These are phyloP conservation scores for Peromyscus eremicus DNA, from an alignment of 2,797 vertebrate species.

Conservation along the genomic window DNA sequence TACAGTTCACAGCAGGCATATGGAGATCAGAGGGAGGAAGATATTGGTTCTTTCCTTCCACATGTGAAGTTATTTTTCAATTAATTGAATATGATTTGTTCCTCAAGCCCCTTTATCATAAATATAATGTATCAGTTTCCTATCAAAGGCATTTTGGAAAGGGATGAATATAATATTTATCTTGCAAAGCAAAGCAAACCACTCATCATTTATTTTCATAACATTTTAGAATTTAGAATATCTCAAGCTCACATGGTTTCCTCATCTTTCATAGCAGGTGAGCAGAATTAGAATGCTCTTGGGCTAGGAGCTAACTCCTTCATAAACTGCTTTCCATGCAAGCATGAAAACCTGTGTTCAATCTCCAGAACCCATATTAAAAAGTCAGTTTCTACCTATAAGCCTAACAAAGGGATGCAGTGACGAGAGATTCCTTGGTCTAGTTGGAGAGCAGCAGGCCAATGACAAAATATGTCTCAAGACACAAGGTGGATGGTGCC, in stretches of 20 bases:
- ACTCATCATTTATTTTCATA: neutral
- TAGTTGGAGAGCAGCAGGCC: neutral
- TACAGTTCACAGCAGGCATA: neutral
- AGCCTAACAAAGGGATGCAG: neutral
- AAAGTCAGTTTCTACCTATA: neutral
- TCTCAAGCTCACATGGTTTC: neutral
- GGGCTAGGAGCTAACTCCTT: neutral
- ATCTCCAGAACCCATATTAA: neutral
- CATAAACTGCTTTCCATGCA: neutral
- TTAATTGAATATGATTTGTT: neutral
- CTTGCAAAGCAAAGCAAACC: neutral
- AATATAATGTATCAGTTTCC: neutral
- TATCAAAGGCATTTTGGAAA: neutral
- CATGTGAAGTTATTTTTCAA: neutral
- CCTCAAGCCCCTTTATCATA: neutral
- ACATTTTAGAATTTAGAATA: neutral
- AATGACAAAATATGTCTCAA: neutral
- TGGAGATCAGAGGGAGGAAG: neutral
- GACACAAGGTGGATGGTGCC: neutral
- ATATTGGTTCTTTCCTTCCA: neutral
- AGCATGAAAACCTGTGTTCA: neutral
- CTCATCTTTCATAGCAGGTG: neutral
- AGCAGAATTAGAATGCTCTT: neutral
- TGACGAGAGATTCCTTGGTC: too few species aligned
- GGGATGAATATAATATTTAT: neutral